Evolutionary conservation across 1,140 invertebrate species (phyloP).

Genomic region (Dufourea novaeangliae): DNA sequence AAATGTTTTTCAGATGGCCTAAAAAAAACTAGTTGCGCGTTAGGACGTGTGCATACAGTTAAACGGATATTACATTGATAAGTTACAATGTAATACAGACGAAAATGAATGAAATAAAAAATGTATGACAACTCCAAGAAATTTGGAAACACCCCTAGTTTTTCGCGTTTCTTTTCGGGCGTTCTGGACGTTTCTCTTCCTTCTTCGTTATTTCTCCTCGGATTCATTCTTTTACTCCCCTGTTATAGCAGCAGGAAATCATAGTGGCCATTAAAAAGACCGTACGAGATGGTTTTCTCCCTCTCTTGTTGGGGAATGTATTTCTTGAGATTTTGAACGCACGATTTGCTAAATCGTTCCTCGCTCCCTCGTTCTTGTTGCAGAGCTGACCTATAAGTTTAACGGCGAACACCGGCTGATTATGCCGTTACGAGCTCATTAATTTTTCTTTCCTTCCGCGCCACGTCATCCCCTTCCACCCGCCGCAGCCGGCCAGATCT

Average conservation of each 20-base stretch:
- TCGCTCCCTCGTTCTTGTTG: conserved; percentile 15
- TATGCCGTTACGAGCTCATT: conserved; percentile 62
- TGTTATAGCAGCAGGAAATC: background rate
- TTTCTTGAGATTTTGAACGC: conserved; percentile 41
- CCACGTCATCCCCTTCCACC: background rate
- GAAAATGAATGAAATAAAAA: no score
- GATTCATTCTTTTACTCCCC: background rate
- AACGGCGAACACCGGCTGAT: conserved; percentile 49
- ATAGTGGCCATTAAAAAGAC: conserved; percentile 19
- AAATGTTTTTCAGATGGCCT: no score
- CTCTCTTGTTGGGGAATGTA: conserved; percentile 20
- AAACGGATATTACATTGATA: no score
- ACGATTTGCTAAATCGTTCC: conserved; percentile 31
- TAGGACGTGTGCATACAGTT: no score
- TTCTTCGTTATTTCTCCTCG: background rate
- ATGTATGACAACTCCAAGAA: no score
- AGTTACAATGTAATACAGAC: no score
- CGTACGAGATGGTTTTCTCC: no score
- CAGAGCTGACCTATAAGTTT: conserved; percentile 54
- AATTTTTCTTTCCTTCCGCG: conserved; percentile 52
- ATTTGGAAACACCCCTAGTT: no score
- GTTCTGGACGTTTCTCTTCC: background rate
- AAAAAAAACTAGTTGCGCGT: no score
- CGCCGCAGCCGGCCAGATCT: background rate
- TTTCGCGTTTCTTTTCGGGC: background rate